phyloP scores from a whole-genome alignment of 1,140 invertebrate species.

The Drosophila navojoa region DNA sequence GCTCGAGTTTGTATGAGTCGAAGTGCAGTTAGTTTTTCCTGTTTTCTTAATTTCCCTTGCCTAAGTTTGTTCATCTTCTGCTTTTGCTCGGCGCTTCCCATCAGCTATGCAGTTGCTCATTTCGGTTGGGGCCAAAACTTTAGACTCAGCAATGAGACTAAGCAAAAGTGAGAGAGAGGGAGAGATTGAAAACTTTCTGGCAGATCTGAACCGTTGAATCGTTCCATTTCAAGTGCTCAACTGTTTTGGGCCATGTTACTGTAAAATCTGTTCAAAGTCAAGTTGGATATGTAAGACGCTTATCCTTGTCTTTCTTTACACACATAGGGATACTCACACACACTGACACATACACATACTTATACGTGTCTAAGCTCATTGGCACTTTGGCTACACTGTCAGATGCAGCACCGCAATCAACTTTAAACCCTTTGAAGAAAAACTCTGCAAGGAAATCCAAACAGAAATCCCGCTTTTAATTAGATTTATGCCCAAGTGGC shows the following conservation, averaged over 20 bases:
- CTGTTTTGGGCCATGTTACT: conserved; percentile 34
- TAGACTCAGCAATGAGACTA: conserved; percentile 7
- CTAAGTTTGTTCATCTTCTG: conserved; percentile 10
- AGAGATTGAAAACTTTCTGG: conserved; percentile 19
- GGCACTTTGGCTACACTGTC: no score
- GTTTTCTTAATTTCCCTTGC: conserved; percentile 7
- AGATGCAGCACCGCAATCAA: conserved; percentile 41
- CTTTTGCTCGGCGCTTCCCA: background rate
- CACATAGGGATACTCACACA: conserved; percentile 8
- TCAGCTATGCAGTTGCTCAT: conserved; percentile 17
- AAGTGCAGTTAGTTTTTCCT: conserved; percentile 6
- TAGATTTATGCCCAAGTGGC: conserved; percentile 77
- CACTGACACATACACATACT: conserved; percentile 11
- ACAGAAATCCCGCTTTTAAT: conserved; percentile 70
- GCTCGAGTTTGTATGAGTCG: background rate
- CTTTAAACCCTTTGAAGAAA: conserved; percentile 55
- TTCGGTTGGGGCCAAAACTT: conserved; percentile 10
- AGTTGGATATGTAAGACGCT: conserved; percentile 52
- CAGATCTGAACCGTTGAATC: conserved; percentile 40
- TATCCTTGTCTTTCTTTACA: conserved; percentile 47
- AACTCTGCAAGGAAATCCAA: conserved; percentile 55
- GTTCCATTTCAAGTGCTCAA: conserved; percentile 36
- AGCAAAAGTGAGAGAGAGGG: background rate
- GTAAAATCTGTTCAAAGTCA: conserved; percentile 47
- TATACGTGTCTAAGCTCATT: background rate